phyloP scores from a whole-genome alignment of 1,140 invertebrate genomes.

The Piezodorus guildinii region DNA sequence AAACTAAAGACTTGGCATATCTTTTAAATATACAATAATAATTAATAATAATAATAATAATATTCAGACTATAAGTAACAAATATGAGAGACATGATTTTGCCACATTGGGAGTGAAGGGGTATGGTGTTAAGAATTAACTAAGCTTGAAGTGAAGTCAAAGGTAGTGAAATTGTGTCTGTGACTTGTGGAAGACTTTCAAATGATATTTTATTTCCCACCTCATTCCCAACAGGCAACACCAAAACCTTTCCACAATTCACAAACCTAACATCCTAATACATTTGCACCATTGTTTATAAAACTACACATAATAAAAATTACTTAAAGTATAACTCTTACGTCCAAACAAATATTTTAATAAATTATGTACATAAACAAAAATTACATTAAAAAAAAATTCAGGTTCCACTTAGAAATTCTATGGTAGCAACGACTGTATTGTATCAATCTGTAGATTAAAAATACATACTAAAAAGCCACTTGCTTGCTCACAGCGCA shows the following conservation, averaged over 20 bases:
- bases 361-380: conserved; percentile 6
- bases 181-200: conserved; percentile 13
- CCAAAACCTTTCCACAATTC: conserved; percentile 16
- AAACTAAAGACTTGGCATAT: conserved; percentile 21
- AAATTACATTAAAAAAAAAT: neutral
- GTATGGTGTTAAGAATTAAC: neutral
- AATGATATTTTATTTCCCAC: conserved; percentile 5
- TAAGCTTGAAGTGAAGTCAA: neutral
- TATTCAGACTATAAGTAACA: conserved; percentile 21
- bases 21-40: conserved; percentile 12
- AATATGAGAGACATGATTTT: conserved; percentile 15
- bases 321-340: conserved; percentile 2
- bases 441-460: conserved; percentile 15
- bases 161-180: conserved; percentile 9
- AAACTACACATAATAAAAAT: conserved; percentile 2
- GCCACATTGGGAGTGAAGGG: conserved; percentile 12
- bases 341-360: conserved; percentile 11
- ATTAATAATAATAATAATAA: conserved; percentile 18
- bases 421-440: conserved; percentile 11
- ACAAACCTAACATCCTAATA: neutral
- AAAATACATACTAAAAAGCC: conserved; percentile 26
- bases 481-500: conserved; percentile 25
- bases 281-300: conserved; percentile 7
- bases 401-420: conserved; percentile 9
- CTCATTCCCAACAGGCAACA: conserved; percentile 14